Evolutionary conservation across 2,888 invertebrate species (phyloP), one percentile per base, ranked within the genome.

Genomic region (Polietes domitor): DNA sequence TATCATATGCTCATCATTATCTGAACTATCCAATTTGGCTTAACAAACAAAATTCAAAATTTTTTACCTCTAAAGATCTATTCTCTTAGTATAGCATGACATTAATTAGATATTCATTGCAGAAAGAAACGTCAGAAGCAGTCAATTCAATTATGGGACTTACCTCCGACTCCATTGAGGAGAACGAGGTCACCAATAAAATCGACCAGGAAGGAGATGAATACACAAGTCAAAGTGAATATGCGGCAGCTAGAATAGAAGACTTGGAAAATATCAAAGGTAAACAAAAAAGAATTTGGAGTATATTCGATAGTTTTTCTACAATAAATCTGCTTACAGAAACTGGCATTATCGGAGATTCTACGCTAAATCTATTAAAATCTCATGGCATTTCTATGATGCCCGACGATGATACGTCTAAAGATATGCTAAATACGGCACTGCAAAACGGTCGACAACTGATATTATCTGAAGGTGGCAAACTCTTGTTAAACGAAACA

Each of bases 301-400:
- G 61, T 28, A 50, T 61, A 26, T 32, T 32, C 58, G 32, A 71
- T 28, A 37, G 24, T 55, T 17, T 12, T 5, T n/a, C 28, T 55
- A 0, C 9, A 50, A 10, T 19, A 55, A 17, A 47, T 1, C 21
- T 2, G 10, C 61, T 43, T 63, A 10, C 41, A 91, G 91, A 91
- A 72, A 86, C 87, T 9, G 90, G 88, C 65, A 85, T 89, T 63
- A 85, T 91, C 43, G 90, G 90, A 24, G 88, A 88, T 55, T 89
- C 90, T 0, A 90, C 92, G 0, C 84, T 96, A 85, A 94, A 95
- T 90, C 93, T 97, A 92, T 93, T 98, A 82, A 96, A 97, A 90
- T 94, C 95, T 87, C 97, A 97, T 92, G 97, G 97, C 85, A 97
- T 97, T 89, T 96, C 96, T 63, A 96, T 98, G 95, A 94, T 97